Evolutionary conservation across 1,140 invertebrate genomes (phyloP), one percentile per base, ranked within the genome.

Genomic region (Cydia splendana): DNA sequence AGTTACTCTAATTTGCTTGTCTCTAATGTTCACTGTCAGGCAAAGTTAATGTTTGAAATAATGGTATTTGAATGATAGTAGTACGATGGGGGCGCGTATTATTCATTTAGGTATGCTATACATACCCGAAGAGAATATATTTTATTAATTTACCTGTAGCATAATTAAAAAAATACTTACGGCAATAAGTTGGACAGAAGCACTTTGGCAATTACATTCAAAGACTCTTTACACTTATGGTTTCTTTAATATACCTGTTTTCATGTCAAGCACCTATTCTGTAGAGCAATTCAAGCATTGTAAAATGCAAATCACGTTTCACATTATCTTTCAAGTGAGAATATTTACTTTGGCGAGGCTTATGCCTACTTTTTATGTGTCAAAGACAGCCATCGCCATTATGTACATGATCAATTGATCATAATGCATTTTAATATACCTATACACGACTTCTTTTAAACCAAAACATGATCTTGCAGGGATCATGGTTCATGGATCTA

Each of bases 271-370:
- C 15, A 34, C 69, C n/a, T 38, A 71, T 28, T 71, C 30, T 34
- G 12, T 13, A 15, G 28, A 69, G 34, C 18, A 30, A 38, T n/a
- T 20, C 51, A 53, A n/a, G 51, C 4, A 18, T 38, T 18, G 15
- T 24, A 71, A 71, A 38, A 71, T 34, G 42, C 57, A 24, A 62
- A 24, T 62, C 57, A 62, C 57, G 57, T 62, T 62, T 20, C 57
- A 62, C 57, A n/a, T 24, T 62, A 62, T 62, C 20, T 38, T 71
- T 53, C 51, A 53, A 53, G 45, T 48, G 45, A 15, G 42, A 45
- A 45, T 45, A 45, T 7, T 53, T 53, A 53, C 51, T 48, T 48
- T 48, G 45, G 13, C 6, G 4, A 34, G 34, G 12, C 13, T 0
- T 2, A 15, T 13, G 45, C 42, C 12, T 45, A 13, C 42, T 13